These are phyloP conservation scores for Tenthredo amoena DNA, from an alignment of 2,888 invertebrate species.

Conservation along the genomic window DNA sequence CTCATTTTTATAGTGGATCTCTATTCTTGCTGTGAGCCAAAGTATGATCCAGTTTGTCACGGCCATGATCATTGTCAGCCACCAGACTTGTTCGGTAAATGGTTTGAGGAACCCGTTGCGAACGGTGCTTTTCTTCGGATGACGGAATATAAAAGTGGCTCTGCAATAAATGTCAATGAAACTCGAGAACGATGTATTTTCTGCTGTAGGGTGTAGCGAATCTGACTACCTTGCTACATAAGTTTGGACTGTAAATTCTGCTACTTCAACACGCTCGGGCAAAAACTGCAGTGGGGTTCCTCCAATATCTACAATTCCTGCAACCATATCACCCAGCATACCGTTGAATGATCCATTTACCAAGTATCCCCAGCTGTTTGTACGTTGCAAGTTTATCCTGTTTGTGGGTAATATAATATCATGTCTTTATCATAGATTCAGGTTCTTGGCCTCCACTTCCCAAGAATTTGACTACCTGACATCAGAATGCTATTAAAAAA, in stretches of 20 bases:
- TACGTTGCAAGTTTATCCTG: conserved; percentile 78
- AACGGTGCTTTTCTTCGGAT: conserved; percentile 18
- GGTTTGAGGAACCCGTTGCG: conserved; percentile 36
- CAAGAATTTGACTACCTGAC: background rate
- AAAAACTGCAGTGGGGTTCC: conserved; percentile 83
- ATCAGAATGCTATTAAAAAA: background rate
- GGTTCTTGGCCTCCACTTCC: background rate
- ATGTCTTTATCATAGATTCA: background rate
- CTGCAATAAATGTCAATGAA: conserved; percentile 27
- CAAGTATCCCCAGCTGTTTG: conserved; percentile 84
- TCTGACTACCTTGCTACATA: conserved; percentile 81
- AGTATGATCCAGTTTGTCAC: conserved; percentile 66
- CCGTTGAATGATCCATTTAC: conserved; percentile 83
- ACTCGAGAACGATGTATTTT: background rate
- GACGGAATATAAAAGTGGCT: conserved; percentile 30
- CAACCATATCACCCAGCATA: conserved; percentile 82
- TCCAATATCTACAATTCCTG: conserved; percentile 81
- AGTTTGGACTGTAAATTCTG: conserved; percentile 81
- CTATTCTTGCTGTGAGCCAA: conserved; percentile 62
- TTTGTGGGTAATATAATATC: background rate
- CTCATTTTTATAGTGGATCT: conserved; percentile 60
- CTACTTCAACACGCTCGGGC: conserved; percentile 79
- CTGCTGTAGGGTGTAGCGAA: background rate
- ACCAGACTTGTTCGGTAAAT: conserved; percentile 70
- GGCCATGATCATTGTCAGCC: conserved; percentile 79